Evolutionary conservation across 2,888 invertebrate species (phyloP).

Genomic region (Slavum lentiscoides): DNA sequence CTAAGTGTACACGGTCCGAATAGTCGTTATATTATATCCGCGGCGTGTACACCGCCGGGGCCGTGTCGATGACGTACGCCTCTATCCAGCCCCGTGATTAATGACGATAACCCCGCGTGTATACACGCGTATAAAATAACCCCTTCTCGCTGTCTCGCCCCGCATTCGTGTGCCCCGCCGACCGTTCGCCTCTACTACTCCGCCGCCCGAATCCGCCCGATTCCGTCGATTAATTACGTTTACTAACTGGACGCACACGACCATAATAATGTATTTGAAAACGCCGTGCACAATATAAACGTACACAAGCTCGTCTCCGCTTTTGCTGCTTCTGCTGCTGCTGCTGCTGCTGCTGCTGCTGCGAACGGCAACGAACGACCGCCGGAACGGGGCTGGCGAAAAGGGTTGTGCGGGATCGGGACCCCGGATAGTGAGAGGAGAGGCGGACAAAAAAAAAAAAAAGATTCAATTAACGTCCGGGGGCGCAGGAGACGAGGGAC

Average conservation of each 20-base stretch:
- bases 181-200: too few species aligned
- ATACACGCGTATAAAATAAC: background rate
- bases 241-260: constrained; percentile 48
- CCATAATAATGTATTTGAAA: constrained; percentile 24
- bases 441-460: constrained; percentile 48
- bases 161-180: too few species aligned
- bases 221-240: constrained; percentile 50
- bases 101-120: constrained; percentile 1
- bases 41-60: background rate
- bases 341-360: too few species aligned
- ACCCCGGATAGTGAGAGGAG: background rate
- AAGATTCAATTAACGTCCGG: constrained; percentile 50
- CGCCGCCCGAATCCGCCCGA: too few species aligned
- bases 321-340: too few species aligned
- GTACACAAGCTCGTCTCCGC: too few species aligned
- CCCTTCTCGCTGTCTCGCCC: too few species aligned
- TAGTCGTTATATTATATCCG: too few species aligned
- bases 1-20: too few species aligned
- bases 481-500: background rate
- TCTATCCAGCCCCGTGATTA: constrained; percentile 37
- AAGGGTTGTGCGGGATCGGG: background rate
- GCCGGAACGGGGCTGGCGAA: background rate
- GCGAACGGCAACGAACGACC: background rate
- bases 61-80: constrained; percentile 51
- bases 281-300: background rate